Conservation (phyloP, 2,113 vertebrate species). For the Thymallus thymallus region DNA sequence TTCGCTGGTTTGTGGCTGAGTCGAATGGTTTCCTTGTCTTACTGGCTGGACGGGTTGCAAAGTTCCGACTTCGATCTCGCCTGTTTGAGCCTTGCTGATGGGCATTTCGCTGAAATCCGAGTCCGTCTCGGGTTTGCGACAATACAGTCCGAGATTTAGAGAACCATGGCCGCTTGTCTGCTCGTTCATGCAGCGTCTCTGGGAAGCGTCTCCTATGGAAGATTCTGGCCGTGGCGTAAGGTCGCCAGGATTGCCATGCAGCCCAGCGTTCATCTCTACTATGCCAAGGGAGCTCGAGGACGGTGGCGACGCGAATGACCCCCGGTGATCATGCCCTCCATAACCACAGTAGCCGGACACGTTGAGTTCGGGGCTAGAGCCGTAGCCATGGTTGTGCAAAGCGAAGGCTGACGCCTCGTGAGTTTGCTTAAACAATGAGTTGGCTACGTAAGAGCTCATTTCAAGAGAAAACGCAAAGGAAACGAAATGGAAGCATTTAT, state of each 20-base stretch:
- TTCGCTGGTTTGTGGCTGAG: constrained; percentile 25
- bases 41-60: constrained; percentile 70
- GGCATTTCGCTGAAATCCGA: constrained; percentile 74
- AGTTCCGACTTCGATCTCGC: constrained; percentile 80
- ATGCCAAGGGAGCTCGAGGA: constrained; percentile 74
- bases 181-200: constrained; percentile 70
- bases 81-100: constrained; percentile 71
- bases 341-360: constrained; percentile 77
- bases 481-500: constrained; percentile 33
- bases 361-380: constrained; percentile 77
- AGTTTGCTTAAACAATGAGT: constrained; percentile 82
- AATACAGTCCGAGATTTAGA: constrained; percentile 80
- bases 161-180: constrained; percentile 67
- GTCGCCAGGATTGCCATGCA: constrained; percentile 69
- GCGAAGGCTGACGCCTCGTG: constrained; percentile 79
- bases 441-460: constrained; percentile 86
- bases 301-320: constrained; percentile 77
- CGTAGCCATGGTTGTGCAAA: constrained; percentile 85
- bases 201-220: constrained; percentile 74
- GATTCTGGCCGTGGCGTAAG: constrained; percentile 60
- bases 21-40: constrained; percentile 51
- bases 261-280: constrained; percentile 76
- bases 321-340: constrained; percentile 74
- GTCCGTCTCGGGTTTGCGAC: constrained; percentile 71
- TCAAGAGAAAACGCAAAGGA: constrained; percentile 48